Base-by-base conservation (phyloP, 1,140 invertebrate genomes). In the Sipha flava region DNA sequence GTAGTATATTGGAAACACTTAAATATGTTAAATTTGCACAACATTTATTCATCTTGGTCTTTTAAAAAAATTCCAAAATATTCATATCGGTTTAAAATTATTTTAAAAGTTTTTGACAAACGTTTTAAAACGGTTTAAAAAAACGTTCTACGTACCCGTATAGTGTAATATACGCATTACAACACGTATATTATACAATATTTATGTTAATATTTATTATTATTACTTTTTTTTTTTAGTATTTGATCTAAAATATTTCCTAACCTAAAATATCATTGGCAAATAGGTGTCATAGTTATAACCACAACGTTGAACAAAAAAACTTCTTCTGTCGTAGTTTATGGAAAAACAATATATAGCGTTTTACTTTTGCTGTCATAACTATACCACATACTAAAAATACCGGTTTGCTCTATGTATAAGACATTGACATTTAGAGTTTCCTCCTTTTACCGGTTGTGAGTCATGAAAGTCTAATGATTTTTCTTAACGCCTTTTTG, bases 341-440 rank as follows among this genome's bases (percentile, higher is more conserved):
- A 59, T 59, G 26, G 7, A 14, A 37, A 34, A 21, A 14, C 37
- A 2, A 23, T 6, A 40, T n/a, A 0, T 0, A n/a, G 31, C 1
- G 31, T 66, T 9, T 23, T 23, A 64, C 12, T 37, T 10, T 64
- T 37, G 59, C 1, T 64, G 31, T 66, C 40, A 14, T 64, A n/a
- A 64, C 29, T 64, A 37, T 64, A 64, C n/a, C 34, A 26, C 37
- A 64, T 59, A 4, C 16, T 57, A 16, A 26, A 37, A 37, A 12
- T 37, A 64, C 59, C 59, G 59, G 59, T 64, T 64, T 31, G 21
- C 37, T 64, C 18, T 18, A 34, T 5, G 12, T n/a, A 64, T 21
- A 40, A 40, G 62, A 66, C 34, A 66, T 66, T 66, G 62, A 66
- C 62, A 66, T 66, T 66, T 66, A 21, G 62, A 66, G 62, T 66